phyloP scores from a whole-genome alignment of 2,797 vertebrate species.

The Allobates femoralis region DNA sequence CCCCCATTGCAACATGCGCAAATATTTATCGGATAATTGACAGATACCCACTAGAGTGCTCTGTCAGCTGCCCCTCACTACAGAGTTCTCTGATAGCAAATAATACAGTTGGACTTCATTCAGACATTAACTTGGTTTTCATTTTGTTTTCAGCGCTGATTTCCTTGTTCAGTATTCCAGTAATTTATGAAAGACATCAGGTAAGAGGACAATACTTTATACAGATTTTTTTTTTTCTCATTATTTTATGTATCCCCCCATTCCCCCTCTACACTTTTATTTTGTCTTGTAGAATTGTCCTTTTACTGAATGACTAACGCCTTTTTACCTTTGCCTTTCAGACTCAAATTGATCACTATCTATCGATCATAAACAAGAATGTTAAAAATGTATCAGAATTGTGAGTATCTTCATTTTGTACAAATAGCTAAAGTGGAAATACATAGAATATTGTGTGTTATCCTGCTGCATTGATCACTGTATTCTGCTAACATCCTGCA shows the following conservation, averaged over 20 bases:
- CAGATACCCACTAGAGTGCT: neutral
- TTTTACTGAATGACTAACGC: neutral
- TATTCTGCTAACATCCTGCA: no score
- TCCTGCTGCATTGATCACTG: no score
- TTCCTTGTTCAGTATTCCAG: constrained; percentile 89
- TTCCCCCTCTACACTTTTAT: no score
- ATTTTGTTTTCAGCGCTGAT: constrained; percentile 82
- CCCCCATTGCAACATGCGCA: no score
- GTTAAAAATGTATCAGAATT: constrained; percentile 87
- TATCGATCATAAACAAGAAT: constrained; percentile 86
- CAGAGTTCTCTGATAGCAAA: neutral
- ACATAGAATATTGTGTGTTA: neutral
- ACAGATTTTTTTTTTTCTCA: no score
- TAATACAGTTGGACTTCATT: neutral
- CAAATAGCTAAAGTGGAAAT: neutral
- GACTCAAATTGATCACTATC: constrained; percentile 91
- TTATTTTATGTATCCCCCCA: no score
- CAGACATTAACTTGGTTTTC: neutral
- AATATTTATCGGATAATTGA: neutral
- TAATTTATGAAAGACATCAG: constrained; percentile 97
- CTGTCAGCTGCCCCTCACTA: neutral
- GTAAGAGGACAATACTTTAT: constrained; percentile 70
- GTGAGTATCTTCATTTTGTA: constrained; percentile 78
- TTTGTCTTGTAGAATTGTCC: no score
- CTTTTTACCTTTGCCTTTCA: constrained; percentile 67